Percentiles rank a stretch among this genome's conserved stretches.
phyloP scores from a whole-genome alignment of 1,140 invertebrate species.

The Camponotus vicinus region DNA sequence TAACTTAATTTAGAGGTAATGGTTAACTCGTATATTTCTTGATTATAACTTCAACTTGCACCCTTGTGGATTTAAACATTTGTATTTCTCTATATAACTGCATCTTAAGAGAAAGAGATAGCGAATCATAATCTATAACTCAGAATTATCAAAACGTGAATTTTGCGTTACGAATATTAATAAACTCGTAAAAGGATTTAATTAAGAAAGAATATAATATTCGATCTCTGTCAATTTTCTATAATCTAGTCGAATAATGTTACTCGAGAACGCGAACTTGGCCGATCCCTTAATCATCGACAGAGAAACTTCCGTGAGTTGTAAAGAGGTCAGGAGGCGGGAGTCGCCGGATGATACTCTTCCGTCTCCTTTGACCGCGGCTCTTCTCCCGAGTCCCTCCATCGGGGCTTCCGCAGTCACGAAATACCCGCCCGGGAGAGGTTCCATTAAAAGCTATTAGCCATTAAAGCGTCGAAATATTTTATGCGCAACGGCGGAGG shows the following conservation, averaged over 20 bases:
- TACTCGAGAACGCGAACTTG: neutral
- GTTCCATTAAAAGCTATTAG: slow-evolving; percentile 81
- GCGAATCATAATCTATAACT: neutral
- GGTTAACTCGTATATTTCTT: neutral
- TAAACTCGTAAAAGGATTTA: neutral
- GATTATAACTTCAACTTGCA: neutral
- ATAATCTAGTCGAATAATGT: neutral
- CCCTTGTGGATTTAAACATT: slow-evolving; percentile 7
- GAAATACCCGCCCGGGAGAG: slow-evolving; percentile 63
- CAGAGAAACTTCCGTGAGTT: slow-evolving; percentile 14
- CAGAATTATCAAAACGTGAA: neutral
- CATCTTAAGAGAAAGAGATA: neutral
- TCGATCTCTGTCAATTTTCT: slow-evolving; percentile 1
- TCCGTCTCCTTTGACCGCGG: slow-evolving; percentile 44
- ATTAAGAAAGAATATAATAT: neutral
- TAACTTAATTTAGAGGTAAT: slow-evolving; percentile 9
- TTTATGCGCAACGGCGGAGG: slow-evolving; percentile 77
- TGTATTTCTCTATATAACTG: neutral
- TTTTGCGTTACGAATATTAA: neutral
- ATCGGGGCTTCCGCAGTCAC: slow-evolving; percentile 60
- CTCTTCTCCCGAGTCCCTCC: slow-evolving; percentile 25
- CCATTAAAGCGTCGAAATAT: slow-evolving; percentile 82
- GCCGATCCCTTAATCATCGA: neutral
- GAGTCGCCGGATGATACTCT: slow-evolving; percentile 25
- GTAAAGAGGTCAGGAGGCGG: slow-evolving; percentile 26